phyloP scores from a whole-genome alignment of 2,888 invertebrate species.

The Bibio marci region DNA sequence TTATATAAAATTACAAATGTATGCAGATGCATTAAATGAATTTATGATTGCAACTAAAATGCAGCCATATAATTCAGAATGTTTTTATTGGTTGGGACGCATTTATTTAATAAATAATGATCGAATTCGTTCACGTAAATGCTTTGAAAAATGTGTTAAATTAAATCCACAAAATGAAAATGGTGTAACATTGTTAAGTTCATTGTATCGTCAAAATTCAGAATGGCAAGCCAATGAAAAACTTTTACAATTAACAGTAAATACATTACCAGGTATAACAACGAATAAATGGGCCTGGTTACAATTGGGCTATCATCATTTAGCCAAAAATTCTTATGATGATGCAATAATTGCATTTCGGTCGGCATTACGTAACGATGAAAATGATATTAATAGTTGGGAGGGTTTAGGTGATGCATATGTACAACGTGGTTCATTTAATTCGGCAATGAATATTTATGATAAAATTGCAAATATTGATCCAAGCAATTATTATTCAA shows the following conservation, averaged over 20 bases:
- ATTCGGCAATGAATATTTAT: conserved; percentile 77
- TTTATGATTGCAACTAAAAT: conserved; percentile 53
- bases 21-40: conserved; percentile 41
- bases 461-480: conserved; percentile 54
- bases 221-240: conserved; percentile 47
- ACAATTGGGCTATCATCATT: conserved; percentile 65
- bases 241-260: conserved; percentile 35
- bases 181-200: conserved; percentile 58
- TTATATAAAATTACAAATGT: conserved; percentile 28
- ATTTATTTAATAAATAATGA: conserved; percentile 51
- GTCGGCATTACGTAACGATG: conserved; percentile 47
- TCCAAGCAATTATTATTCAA: conserved; percentile 46
- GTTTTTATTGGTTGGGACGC: conserved; percentile 59
- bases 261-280: conserved; percentile 28
- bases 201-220: conserved; percentile 48
- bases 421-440: conserved; percentile 71
- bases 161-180: conserved; percentile 48
- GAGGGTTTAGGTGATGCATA: conserved; percentile 86
- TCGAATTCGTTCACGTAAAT: conserved; percentile 56
- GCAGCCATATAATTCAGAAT: conserved; percentile 54
- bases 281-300: conserved; percentile 63
- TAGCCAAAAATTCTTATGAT: conserved; percentile 52
- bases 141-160: conserved; percentile 68
- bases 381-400: conserved; percentile 59
- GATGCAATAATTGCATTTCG: conserved; percentile 63